These are phyloP conservation scores for Chymomyza procnemis DNA, from an alignment of 2,888 invertebrate genomes.

Conservation along the genomic window DNA sequence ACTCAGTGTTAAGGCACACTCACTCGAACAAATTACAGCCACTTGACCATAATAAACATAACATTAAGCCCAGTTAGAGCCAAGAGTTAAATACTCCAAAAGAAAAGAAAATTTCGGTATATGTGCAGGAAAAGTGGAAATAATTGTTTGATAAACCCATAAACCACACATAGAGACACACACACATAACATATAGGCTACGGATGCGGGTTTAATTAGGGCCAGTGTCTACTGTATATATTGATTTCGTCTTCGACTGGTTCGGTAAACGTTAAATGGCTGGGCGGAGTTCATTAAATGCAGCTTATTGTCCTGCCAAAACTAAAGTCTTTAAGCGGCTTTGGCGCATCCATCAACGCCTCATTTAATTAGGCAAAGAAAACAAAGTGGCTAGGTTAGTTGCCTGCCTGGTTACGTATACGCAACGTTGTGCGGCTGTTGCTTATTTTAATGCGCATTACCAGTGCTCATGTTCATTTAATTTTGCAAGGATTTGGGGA, in stretches of 20 bases:
- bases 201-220: conserved; percentile 53
- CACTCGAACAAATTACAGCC: conserved; percentile 15
- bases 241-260: not conserved
- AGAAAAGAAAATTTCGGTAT: not conserved
- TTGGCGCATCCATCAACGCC: conserved; percentile 38
- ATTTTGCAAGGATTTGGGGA: not conserved
- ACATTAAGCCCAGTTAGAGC: conserved; percentile 19
- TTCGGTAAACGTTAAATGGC: not conserved
- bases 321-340: conserved; percentile 1
- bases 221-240: conserved; percentile 1
- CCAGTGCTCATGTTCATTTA: conserved; percentile 44
- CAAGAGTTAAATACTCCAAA: conserved; percentile 19
- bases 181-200: conserved; percentile 37
- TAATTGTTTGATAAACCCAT: conserved; percentile 10
- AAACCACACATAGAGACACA: not conserved
- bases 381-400: conserved; percentile 21
- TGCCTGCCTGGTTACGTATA: not conserved
- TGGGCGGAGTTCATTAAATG: conserved; percentile 19
- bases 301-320: conserved; percentile 25
- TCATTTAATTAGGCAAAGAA: conserved; percentile 61
- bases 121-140: not conserved
- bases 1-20: not conserved
- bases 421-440: not conserved
- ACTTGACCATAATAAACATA: conserved; percentile 37
- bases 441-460: conserved; percentile 41